phyloP scores from a whole-genome alignment of 1,140 invertebrate species.

The Chrysomallon squamiferum region DNA sequence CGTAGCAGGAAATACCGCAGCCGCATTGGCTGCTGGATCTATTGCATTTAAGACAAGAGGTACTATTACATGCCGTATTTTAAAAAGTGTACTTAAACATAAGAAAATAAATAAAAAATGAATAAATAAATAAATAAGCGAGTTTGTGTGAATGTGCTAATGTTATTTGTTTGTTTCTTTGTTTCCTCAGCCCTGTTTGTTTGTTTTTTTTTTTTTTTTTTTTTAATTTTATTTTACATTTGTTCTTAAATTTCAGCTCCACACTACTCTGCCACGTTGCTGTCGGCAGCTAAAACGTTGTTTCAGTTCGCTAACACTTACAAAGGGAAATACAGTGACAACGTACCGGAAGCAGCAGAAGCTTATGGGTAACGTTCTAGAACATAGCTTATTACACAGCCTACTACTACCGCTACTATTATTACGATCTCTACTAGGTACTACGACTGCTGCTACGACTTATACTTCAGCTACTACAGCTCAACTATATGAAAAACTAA shows the following conservation, averaged over 20 bases:
- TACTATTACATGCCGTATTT: too few relatives aligned
- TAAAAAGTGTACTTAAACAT: too few relatives aligned
- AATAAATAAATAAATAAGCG: too few relatives aligned
- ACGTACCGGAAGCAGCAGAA: slow-evolving; percentile 17
- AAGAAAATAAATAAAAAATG: too few relatives aligned
- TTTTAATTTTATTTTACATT: too few relatives aligned
- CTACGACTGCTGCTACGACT: background rate
- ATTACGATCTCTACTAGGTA: background rate
- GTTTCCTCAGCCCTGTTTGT: too few relatives aligned
- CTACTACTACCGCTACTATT: background rate
- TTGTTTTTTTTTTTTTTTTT: too few relatives aligned
- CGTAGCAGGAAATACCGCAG: slow-evolving; percentile 71
- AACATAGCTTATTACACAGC: background rate
- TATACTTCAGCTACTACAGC: background rate
- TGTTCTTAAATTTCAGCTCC: too few relatives aligned
- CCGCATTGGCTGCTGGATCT: slow-evolving; percentile 69
- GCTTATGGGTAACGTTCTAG: slow-evolving; percentile 27
- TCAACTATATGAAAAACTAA: background rate
- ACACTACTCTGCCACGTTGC: too few relatives aligned
- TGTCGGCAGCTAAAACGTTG: slow-evolving; percentile 64
- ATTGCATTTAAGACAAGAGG: slow-evolving; percentile 65
- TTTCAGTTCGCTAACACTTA: slow-evolving; percentile 69
- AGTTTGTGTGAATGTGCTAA: too few relatives aligned
- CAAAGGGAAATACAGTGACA: slow-evolving; percentile 66
- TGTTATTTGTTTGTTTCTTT: too few relatives aligned